Evolutionary conservation across 2,113 vertebrate species (phyloP), one percentile per base, ranked within the genome.

Genomic region (Channa argus): DNA sequence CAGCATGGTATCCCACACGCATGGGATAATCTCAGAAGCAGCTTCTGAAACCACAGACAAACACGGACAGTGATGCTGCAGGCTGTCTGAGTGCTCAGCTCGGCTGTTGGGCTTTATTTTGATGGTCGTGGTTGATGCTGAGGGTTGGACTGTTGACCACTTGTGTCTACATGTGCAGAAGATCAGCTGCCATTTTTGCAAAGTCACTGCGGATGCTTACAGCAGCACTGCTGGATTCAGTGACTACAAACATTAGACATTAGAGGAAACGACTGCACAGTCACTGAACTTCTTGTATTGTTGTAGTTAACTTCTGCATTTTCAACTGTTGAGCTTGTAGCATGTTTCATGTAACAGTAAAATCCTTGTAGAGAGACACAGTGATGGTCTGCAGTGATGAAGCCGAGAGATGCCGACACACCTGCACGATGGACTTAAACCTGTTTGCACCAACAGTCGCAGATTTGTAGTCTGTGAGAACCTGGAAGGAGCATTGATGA

Each of bases 1-100:
- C 36, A 5, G 52, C 5, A 7, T 2, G 4, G 8, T 0, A 1
- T 54, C 44, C 11, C 11, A 12, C 3, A 4, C 4, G 11, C 39
- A 52, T n/a, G 6, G 51, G 47, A 7, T 12, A 51, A 55, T 41
- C 15, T 7, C 12, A 12, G 43, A 54, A 2, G 6, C 24, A 34
- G 15, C 14, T 50, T 50, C 41, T 7, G 51, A 46, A 14, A 7
- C 52, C 54, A 13, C 67, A 33, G 6, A 49, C 24, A 10, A 63
- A 45, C 71, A 49, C 61, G 37, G 50, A 37, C 55, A 3, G 39
- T 11, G 58, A 55, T 41, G 0, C 64, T 49, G 59, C 54, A 49
- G 74, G 9, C 58, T 11, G 74, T 8, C 58, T 11, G 51, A 0
- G 43, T 12, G 24, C 44, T 39, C 15, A 24, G 61, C 44, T 11